Base-by-base conservation (phyloP, 2,113 vertebrate species). In the Aythya baeri region DNA sequence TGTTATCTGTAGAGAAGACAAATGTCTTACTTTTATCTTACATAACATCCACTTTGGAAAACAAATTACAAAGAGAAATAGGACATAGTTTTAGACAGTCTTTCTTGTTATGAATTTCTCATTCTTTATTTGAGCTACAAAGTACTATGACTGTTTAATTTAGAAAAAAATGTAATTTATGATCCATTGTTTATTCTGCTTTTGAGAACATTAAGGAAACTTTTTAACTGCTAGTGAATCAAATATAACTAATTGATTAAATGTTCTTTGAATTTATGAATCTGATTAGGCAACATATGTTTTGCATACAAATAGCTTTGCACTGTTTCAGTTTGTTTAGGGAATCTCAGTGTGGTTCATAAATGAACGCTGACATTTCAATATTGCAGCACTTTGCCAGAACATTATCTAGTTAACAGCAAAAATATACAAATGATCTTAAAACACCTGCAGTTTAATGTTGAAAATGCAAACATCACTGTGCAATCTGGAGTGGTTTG, bases 221-320 rank as follows among this genome's bases (percentile, higher is more conserved):
- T 96, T 96, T 92, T 91, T 81, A 95, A 93, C 68, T 83, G 59
- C 27, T 91, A 52, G 38, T 92, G 83, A 95, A 96, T 96, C 88
- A 91, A 94, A 96, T 91, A 93, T 95, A 87, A 55, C 25, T 94
- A 97, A 97, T 94, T 95, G 96, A 97, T 97, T 97, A 97, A 96
- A 92, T 94, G 82, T 36, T 38, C 80, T 54, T 94, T 83, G 92
- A 96, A 96, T 96, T 94, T 97, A 93, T 96, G 68, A 94, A 85
- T 97, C 92, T 94, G 75, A 97, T 98, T 97, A 97, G 43, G 65
- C 34, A 87, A 84, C 38, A 31, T 88, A 75, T 88, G 54, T 84
- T 97, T 96, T 97, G 78, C 93, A 95, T 97, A 84, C 82, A 97
- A 94, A 97, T 97, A 41, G 88, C 74, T 86, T 93, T 89, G 44